Conservation (phyloP, 2,797 vertebrate species). For the Esox masquinongy region DNA sequence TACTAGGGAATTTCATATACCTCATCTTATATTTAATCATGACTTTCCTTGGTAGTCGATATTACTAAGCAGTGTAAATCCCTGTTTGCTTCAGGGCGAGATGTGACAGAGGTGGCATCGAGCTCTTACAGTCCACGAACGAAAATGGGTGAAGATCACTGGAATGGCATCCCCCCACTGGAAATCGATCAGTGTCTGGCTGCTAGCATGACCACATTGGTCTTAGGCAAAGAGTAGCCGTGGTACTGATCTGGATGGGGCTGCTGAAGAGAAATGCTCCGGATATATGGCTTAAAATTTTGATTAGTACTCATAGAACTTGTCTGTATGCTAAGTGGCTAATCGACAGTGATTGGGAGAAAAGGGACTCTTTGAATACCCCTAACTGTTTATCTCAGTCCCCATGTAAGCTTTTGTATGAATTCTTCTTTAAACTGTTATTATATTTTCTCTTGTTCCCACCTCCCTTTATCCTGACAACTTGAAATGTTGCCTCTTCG, state of each 20-base stretch:
- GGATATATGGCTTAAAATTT: constrained; percentile 12
- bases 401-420: constrained; percentile 51
- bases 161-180: constrained; percentile 86
- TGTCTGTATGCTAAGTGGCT: constrained; percentile 39
- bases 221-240: constrained; percentile 64
- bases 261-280: constrained; percentile 62
- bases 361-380: constrained; percentile 58
- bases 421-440: constrained; percentile 82
- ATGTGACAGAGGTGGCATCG: constrained; percentile 87
- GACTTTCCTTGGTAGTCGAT: constrained; percentile 79
- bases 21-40: constrained; percentile 22
- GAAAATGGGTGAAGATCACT: constrained; percentile 91
- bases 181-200: constrained; percentile 89
- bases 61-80: constrained; percentile 97
- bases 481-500: constrained; percentile 93
- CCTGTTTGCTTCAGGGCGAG: constrained; percentile 98
- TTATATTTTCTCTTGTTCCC: constrained; percentile 93
- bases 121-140: constrained; percentile 90
- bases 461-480: constrained; percentile 83
- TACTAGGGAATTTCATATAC: constrained; percentile 77
- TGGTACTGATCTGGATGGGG: constrained; percentile 79
- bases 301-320: constrained; percentile 8
- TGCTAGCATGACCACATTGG: constrained; percentile 80
- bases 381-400: constrained; percentile 54
- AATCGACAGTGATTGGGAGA: constrained; percentile 50